Evolutionary conservation across 1,140 invertebrate genomes (phyloP), one percentile per base, ranked within the genome.

Genomic region (Zaprionus vittiger): DNA sequence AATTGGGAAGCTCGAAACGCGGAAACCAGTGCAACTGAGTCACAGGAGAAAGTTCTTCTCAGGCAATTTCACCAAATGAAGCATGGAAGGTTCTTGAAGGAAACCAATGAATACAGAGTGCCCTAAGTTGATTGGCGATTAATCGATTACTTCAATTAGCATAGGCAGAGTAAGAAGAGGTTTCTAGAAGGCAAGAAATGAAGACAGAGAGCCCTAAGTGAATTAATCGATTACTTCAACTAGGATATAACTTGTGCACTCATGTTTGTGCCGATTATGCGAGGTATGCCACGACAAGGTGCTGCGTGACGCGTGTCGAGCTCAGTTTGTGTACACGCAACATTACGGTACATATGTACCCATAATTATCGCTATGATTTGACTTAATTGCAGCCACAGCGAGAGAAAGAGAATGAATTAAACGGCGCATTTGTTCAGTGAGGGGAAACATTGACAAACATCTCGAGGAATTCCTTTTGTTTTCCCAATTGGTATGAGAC

Each of bases 11-110:
- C 20, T 14, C 7, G 47, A 68, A 63, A 79, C 76, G 77, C 83
- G 83, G 83, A 86, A 87, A 60, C 22, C 22, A 56, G 3, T 24
- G 17, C 38, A 55, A 74, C 59, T 61, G 66, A 65, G 44, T 20
- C 38, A 26, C 15, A 31, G 24, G 74, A 65, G 68, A 81, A 60
- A 60, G 55, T 47, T 47, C 41, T 47, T 3, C 6, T 17, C 6
- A 47, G 1, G 9, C n/a, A 17, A 47, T 17, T 17, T 47, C n/a
- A 47, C n/a, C 2, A 47, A 47, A 47, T 17, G 41, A 9, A 17
- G n/a, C 15, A 1, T 60, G 57, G 41, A 47, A n/a, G n/a, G 7
- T 47, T 47, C 41, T 47, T 1, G 41, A 47, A 47, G 41, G 0
- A 17, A 47, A 9, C 6, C 7, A 41, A 15, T 41, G 5, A n/a